Conservation (phyloP, 1,140 invertebrate species). For the Zaprionus vittiger region DNA sequence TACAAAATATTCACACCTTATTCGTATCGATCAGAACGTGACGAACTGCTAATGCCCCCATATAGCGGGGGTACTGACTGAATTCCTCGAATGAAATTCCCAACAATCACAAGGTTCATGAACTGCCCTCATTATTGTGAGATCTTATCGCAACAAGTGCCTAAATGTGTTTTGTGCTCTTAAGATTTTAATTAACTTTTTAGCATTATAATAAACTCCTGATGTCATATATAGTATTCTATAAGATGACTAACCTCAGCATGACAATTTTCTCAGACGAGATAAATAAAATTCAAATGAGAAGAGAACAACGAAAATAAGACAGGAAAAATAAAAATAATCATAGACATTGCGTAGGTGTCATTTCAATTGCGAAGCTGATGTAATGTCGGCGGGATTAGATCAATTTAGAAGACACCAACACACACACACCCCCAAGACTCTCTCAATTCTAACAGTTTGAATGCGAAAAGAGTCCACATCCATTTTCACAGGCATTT, state of each 20-base stretch:
- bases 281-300: constrained; percentile 5
- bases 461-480: constrained; percentile 4
- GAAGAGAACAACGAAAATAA: neutral
- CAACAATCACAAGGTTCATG: constrained; percentile 29
- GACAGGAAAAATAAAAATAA: constrained; percentile 10
- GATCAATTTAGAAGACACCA: constrained; percentile 20
- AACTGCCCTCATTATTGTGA: constrained; percentile 14
- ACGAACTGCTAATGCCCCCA: neutral
- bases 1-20: constrained; percentile 2
- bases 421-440: neutral
- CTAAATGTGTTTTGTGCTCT: constrained; percentile 12
- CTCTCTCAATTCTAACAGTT: neutral
- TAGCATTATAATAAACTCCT: neutral
- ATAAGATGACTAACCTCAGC: neutral
- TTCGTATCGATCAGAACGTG: neutral
- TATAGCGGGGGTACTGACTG: neutral
- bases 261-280: neutral
- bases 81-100: neutral
- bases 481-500: neutral
- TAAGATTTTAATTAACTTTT: neutral
- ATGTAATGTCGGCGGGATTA: constrained; percentile 26
- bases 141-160: constrained; percentile 13
- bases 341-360: constrained; percentile 18
- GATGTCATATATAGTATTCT: constrained; percentile 13
- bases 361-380: constrained; percentile 19